A percentile compares a stretch with the other conserved stretches of the same genome.
phyloP scores from a whole-genome alignment of 64 coral and sea anemone genomes.

The Actinia equina region DNA sequence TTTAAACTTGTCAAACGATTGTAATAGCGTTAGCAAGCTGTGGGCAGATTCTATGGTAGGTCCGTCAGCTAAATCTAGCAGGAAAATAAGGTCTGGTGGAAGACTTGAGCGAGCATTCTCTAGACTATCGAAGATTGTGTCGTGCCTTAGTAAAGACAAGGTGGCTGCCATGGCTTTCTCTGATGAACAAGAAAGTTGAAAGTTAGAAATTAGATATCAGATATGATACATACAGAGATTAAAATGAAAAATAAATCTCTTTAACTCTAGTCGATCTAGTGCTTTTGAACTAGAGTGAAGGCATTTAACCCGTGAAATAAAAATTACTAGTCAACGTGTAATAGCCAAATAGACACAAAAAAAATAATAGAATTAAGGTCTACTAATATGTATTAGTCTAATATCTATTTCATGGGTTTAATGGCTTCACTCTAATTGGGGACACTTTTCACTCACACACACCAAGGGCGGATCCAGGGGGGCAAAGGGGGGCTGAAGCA shows the following conservation, averaged over 20 bases:
- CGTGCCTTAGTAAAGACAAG: slow-evolving; percentile 61
- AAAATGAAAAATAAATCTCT: too few relatives aligned
- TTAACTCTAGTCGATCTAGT: background rate
- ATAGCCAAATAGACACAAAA: too few relatives aligned
- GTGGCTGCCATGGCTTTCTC: slow-evolving; percentile 73
- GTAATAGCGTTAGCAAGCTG: slow-evolving; percentile 35
- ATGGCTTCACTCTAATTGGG: too few relatives aligned
- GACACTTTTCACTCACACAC: too few relatives aligned
- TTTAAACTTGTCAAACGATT: slow-evolving; percentile 46
- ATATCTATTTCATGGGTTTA: too few relatives aligned
- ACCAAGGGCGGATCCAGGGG: too few relatives aligned
- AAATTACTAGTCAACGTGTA: too few relatives aligned
- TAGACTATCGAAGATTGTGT: slow-evolving; percentile 61
- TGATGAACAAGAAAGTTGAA: slow-evolving; percentile 14
- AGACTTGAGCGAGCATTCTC: slow-evolving; percentile 56
- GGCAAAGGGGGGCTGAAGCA: too few relatives aligned
- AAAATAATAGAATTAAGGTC: too few relatives aligned
- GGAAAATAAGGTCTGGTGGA: slow-evolving; percentile 52
- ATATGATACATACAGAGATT: background rate
- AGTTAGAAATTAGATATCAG: background rate
- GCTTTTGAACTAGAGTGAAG: too few relatives aligned
- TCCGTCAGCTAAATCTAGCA: slow-evolving; percentile 74
- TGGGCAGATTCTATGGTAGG: slow-evolving; percentile 53
- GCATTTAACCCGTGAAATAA: too few relatives aligned
- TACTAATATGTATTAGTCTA: too few relatives aligned